Conservation (phyloP, 2,888 invertebrate genomes). For the Pseudoips prasinana region DNA sequence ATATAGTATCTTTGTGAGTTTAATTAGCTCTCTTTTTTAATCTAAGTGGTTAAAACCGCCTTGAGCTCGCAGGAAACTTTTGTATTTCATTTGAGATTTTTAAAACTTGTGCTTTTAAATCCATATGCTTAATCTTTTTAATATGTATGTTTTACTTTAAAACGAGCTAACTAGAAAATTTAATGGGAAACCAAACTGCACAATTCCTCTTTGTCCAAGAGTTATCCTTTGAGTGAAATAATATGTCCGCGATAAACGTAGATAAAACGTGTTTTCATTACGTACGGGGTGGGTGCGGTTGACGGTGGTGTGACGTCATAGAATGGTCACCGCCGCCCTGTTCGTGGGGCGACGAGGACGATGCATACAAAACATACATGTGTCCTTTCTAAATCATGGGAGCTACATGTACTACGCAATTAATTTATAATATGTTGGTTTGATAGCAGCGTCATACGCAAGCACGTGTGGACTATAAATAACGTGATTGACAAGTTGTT, state of each 20-base stretch:
- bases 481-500: too few relatives aligned
- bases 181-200: too few relatives aligned
- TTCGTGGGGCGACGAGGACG: conserved; percentile 15
- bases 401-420: conserved; percentile 31
- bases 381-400: conserved; percentile 47
- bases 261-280: conserved; percentile 62
- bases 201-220: too few relatives aligned
- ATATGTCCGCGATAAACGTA: conserved; percentile 52
- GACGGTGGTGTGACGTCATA: conserved; percentile 56
- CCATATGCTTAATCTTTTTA: too few relatives aligned
- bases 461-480: conserved; percentile 13
- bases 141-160: too few relatives aligned
- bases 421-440: conserved; percentile 8
- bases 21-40: too few relatives aligned
- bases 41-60: too few relatives aligned
- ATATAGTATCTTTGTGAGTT: too few relatives aligned
- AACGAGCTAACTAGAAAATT: too few relatives aligned
- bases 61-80: too few relatives aligned
- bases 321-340: conserved; percentile 19
- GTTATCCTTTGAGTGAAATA: conserved; percentile 51
- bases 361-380: conserved; percentile 32
- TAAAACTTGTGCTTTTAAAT: too few relatives aligned
- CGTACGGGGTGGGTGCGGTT: conserved; percentile 47
- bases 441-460: conserved; percentile 7
- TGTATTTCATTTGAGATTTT: too few relatives aligned